Conservation (phyloP, 2,888 invertebrate genomes). For the Cyrtodaria siliqua region DNA sequence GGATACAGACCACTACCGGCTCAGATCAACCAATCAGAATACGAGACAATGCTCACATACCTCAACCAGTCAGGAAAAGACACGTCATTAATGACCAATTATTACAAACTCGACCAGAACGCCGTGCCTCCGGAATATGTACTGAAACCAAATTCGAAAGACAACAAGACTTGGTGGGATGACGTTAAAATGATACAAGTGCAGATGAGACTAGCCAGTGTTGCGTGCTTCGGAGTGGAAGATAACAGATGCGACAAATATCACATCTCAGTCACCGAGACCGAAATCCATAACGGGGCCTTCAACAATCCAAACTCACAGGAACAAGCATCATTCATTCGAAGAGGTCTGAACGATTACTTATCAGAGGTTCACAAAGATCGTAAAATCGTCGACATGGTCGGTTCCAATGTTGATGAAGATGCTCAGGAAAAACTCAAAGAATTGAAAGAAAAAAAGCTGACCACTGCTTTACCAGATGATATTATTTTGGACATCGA, state of each 20-base stretch:
- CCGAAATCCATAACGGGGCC: constrained; percentile 49
- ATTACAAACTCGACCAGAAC: constrained; percentile 79
- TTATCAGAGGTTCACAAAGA: constrained; percentile 43
- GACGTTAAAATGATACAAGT: constrained; percentile 41
- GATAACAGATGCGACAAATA: constrained; percentile 47
- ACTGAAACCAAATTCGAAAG: constrained; percentile 61
- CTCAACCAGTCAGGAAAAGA: constrained; percentile 62
- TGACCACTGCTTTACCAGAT: constrained; percentile 9
- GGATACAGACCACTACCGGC: constrained; percentile 81
- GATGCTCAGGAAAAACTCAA: constrained; percentile 46
- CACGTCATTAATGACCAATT: constrained; percentile 69
- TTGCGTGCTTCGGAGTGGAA: constrained; percentile 40
- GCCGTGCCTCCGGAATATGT: constrained; percentile 76
- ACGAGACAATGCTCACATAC: constrained; percentile 66
- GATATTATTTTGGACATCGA: constrained; percentile 22
- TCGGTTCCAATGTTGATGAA: constrained; percentile 28
- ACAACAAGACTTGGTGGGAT: constrained; percentile 45
- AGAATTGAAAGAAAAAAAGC: constrained; percentile 45
- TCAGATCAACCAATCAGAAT: constrained; percentile 71
- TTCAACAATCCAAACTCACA: constrained; percentile 34
- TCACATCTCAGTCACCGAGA: constrained; percentile 59
- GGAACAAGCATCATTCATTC: constrained; percentile 37
- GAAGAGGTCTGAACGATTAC: constrained; percentile 34
- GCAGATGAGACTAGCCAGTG: constrained; percentile 41
- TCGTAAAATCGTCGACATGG: constrained; percentile 50